Base-by-base conservation (phyloP, 2,888 invertebrate genomes). In the Athalia cordata region DNA sequence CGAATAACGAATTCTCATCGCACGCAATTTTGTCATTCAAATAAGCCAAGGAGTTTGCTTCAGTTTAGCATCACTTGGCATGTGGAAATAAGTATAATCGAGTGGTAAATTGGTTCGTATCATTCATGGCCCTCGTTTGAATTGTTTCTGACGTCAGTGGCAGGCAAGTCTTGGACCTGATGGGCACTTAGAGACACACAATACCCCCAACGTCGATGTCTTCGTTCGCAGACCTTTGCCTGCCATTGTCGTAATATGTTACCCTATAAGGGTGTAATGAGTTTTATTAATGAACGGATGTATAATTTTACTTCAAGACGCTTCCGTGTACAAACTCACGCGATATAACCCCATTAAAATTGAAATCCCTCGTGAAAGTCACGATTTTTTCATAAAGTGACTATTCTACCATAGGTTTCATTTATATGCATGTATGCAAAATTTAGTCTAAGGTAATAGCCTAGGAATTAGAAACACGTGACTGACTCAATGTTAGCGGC, bases 181-280 rank as follows among this genome's bases (percentile, higher is more conserved):
- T 82, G 82, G 81, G 78, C 82, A 81, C 82, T 82, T 81, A 79
- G 78, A 29, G 29, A 74, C 80, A 78, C 80, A 82, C 80, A 80
- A 81, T 81, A 79, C 78, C 68, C 50, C n/a, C 61, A 74, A 57
- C 64, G 75, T 65, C 72, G 72, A 72, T 72, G 72, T 72, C 72
- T 61, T 68, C 50, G 77, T 62, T 61, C 64, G 77, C 59, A 72
- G 72, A 72, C 64, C 78, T 77, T 75, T 78, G 79, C 49, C 76
- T 57, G 52, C 76, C 67, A 55, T 72, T 72, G 72, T 72, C 47
- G 57, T 59, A 72, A 72, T 45, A 57, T 59, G 43, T 47, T 59
- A 72, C 47, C 13, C 59, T 45, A 57, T 72, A 57, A 59, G 47
- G 13, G n/a, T 52, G 47, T 45, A 59, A 59, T 72, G 47, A 59